Percentiles rank a stretch among this genome's conserved stretches.
Evolutionary conservation across 2,113 vertebrate genomes (phyloP).

Genomic region (Rhagologus leucostigma): DNA sequence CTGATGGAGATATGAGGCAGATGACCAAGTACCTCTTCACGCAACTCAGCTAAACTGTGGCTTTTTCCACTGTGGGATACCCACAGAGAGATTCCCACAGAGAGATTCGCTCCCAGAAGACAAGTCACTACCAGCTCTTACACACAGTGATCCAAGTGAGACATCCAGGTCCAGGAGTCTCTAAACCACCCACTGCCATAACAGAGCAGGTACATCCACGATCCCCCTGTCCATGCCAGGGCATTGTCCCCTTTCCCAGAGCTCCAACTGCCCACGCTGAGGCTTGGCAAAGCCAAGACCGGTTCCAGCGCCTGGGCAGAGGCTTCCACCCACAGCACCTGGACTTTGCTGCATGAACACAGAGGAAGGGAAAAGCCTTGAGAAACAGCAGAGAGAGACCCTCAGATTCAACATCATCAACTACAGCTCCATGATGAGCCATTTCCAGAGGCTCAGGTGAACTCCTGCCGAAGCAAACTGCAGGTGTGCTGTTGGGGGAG

Average conservation of each 20-base stretch:
- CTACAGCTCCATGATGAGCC: not conserved
- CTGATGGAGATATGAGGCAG: not conserved
- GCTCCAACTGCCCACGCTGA: not conserved
- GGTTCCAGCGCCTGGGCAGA: not conserved
- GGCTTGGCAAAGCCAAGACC: not conserved
- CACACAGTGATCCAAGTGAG: not conserved
- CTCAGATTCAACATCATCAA: not conserved
- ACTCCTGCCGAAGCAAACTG: accelerated
- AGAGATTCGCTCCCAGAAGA: not conserved
- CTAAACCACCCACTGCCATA: not conserved
- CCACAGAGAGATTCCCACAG: not conserved
- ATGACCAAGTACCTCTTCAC: not conserved
- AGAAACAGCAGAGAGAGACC: not conserved
- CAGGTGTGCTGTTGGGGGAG: not conserved
- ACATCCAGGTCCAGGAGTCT: not conserved
- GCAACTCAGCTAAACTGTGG: not conserved
- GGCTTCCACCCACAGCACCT: not conserved
- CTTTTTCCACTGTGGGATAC: not conserved
- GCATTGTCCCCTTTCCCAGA: not conserved
- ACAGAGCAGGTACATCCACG: not conserved
- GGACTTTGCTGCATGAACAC: not conserved
- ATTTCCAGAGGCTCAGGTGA: not conserved
- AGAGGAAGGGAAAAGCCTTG: not conserved
- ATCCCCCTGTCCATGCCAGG: not conserved
- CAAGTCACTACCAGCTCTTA: not conserved